phyloP scores from a whole-genome alignment of 2,888 invertebrate species.

The Drosophila cognata region DNA sequence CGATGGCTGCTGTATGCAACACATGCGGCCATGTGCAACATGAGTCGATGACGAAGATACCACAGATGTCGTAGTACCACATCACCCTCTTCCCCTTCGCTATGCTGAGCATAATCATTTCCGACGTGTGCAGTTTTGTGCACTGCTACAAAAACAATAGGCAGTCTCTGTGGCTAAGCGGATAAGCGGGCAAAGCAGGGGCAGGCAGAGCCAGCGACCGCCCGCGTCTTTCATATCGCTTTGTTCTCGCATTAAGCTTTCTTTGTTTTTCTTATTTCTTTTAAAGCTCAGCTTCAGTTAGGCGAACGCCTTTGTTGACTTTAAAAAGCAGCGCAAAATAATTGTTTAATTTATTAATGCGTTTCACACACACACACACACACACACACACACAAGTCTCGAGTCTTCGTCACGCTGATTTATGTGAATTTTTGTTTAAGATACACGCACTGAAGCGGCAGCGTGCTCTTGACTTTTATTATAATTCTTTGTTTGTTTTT shows the following conservation, averaged over 20 bases:
- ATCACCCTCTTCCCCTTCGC: neutral
- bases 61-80: slow-evolving; percentile 12
- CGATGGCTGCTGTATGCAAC: slow-evolving; percentile 63
- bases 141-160: slow-evolving; percentile 65
- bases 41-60: slow-evolving; percentile 64
- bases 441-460: slow-evolving; percentile 15
- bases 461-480: slow-evolving; percentile 25
- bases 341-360: slow-evolving; percentile 64
- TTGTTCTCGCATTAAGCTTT: slow-evolving; percentile 70
- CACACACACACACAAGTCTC: neutral
- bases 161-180: slow-evolving; percentile 30
- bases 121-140: slow-evolving; percentile 68
- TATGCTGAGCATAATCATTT: slow-evolving; percentile 62
- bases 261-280: slow-evolving; percentile 71
- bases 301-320: slow-evolving; percentile 62
- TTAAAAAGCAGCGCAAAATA: slow-evolving; percentile 46
- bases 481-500: slow-evolving; percentile 19
- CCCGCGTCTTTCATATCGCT: slow-evolving; percentile 66
- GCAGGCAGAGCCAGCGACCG: slow-evolving; percentile 25
- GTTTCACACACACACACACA: slow-evolving; percentile 29
- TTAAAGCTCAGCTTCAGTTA: slow-evolving; percentile 65
- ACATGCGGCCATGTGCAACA: slow-evolving; percentile 74
- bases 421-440: slow-evolving; percentile 51
- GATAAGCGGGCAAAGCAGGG: slow-evolving; percentile 11
- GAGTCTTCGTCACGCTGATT: slow-evolving; percentile 40